phyloP scores from a whole-genome alignment of 30 jellyfish, hydroid and myxozoan species.

The Nemopilema nomurai region DNA sequence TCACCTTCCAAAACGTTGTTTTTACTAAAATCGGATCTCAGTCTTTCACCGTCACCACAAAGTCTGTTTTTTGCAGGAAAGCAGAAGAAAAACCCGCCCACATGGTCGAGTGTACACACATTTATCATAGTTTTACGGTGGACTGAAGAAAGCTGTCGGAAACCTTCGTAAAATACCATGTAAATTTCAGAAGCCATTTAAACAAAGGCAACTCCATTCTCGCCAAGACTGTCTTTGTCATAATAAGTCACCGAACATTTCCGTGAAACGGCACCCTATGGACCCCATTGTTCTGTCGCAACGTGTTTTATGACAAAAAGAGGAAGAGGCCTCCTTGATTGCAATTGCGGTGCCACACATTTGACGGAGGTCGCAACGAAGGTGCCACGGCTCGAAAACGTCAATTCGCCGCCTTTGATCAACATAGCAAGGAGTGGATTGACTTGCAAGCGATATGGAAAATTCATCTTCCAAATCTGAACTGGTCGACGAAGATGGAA shows the following conservation, averaged over 20 bases:
- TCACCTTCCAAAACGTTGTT: no score
- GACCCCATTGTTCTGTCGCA: neutral
- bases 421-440: neutral
- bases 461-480: constrained; percentile 29
- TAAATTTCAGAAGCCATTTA: no score
- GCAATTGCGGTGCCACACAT: neutral
- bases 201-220: neutral
- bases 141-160: no score
- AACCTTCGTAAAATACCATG: no score
- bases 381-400: neutral
- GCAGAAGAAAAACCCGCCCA: no score
- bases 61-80: no score
- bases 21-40: no score
- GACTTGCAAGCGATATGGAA: neutral
- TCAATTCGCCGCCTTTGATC: neutral
- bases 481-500: constrained; percentile 47
- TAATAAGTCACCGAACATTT: neutral
- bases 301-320: neutral
- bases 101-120: no score
- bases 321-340: neutral
- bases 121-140: no score
- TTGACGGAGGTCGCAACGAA: neutral
- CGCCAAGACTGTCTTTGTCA: neutral
- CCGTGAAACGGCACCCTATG: neutral
- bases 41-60: no score